phyloP scores from a whole-genome alignment of 2,113 vertebrate genomes.

The Ceratotherium simum region DNA sequence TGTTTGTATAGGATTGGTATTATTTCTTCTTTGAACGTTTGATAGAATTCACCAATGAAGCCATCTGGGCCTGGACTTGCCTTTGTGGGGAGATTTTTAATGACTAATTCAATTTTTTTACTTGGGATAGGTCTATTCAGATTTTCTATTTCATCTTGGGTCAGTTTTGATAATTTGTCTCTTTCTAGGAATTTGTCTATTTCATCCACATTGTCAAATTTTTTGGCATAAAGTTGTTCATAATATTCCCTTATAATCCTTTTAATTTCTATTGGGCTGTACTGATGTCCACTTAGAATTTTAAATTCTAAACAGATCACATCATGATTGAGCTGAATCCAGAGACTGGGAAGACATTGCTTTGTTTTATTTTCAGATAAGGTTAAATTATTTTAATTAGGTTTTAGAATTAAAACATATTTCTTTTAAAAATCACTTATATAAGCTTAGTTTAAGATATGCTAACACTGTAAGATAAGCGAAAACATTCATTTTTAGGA shows the following conservation, averaged over 20 bases:
- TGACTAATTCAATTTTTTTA: not conserved
- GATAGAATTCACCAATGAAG: not conserved
- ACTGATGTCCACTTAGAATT: not conserved
- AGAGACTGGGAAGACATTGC: not conserved
- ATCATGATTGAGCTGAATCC: not conserved
- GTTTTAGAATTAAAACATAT: constrained; percentile 41
- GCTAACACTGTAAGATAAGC: not conserved
- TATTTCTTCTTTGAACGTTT: not conserved
- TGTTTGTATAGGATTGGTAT: not conserved
- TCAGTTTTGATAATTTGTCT: not conserved
- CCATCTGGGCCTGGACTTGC: not conserved
- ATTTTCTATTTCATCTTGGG: not conserved
- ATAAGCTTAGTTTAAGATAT: constrained; percentile 20
- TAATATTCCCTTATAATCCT: not conserved
- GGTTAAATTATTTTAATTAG: not conserved
- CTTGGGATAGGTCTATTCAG: not conserved
- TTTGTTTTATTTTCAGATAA: not conserved
- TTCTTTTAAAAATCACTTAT: not conserved
- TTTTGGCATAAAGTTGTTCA: not conserved
- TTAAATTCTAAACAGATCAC: constrained; percentile 10
- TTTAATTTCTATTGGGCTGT: not conserved
- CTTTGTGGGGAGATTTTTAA: constrained; percentile 1
- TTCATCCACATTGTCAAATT: not conserved
- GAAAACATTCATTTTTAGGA: not conserved
- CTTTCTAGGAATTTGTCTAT: constrained; percentile 13